A percentile compares a stretch with the other conserved stretches of the same genome.
Conservation (phyloP, 2,888 invertebrate genomes). For the Eremobia ochroleuca region DNA sequence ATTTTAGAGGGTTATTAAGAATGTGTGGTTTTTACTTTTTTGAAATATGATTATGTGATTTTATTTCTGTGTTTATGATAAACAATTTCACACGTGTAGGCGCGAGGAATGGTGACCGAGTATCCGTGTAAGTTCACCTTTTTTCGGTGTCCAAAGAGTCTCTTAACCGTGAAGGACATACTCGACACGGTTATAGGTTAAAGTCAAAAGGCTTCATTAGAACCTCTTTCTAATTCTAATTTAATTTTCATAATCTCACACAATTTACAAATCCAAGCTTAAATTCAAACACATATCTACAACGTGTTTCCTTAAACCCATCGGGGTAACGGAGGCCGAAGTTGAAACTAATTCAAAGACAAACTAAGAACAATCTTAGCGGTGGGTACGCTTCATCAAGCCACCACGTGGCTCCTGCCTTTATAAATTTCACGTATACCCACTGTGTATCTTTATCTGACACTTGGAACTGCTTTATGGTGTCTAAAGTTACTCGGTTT, state of each 20-base stretch:
- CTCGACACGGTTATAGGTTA: not conserved
- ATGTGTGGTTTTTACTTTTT: conserved; percentile 56
- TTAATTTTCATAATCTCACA: conserved; percentile 10
- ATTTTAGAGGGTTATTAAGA: conserved; percentile 68
- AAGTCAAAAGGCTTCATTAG: not conserved
- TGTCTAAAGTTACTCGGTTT: conserved; percentile 75
- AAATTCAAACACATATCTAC: conserved; percentile 32
- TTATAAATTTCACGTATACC: conserved; percentile 74
- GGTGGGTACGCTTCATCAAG: conserved; percentile 57
- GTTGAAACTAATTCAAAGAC: conserved; percentile 65
- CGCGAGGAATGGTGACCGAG: not conserved
- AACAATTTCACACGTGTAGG: not conserved
- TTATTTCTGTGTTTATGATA: conserved; percentile 28
- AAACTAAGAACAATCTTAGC: conserved; percentile 61
- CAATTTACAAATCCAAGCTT: not conserved
- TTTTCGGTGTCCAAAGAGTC: not conserved
- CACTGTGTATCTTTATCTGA: conserved; percentile 77
- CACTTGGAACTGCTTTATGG: conserved; percentile 81
- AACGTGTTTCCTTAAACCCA: conserved; percentile 37
- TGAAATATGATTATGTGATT: conserved; percentile 54
- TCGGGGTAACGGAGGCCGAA: conserved; percentile 24
- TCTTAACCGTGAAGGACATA: conserved; percentile 7
- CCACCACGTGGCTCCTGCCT: conserved; percentile 56
- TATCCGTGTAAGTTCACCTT: not conserved
- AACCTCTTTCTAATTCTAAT: conserved; percentile 13